Percentiles rank a stretch among this genome's conserved stretches.
phyloP scores from a whole-genome alignment of 1,140 invertebrate species.

The Hestina assimilis region DNA sequence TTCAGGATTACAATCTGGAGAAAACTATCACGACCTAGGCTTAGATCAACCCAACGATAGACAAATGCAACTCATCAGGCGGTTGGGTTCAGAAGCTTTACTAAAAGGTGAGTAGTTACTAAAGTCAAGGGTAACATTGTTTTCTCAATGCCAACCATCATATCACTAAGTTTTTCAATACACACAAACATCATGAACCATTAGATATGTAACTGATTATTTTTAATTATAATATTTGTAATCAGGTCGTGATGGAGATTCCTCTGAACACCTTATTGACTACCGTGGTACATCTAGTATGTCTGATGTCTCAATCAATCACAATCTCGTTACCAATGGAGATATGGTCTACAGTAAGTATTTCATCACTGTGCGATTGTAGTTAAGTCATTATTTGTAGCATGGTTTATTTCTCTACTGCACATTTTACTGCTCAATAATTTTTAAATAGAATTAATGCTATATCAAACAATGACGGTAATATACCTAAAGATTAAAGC shows the following conservation, averaged over 20 bases:
- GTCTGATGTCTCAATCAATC: slow-evolving; percentile 52
- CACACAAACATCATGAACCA: no score
- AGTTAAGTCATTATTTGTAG: no score
- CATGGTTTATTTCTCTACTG: no score
- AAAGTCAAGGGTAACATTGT: background rate
- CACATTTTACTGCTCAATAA: no score
- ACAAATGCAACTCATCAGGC: slow-evolving; percentile 57
- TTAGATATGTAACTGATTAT: no score
- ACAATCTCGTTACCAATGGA: slow-evolving; percentile 35
- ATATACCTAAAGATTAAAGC: no score
- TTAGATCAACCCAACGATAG: slow-evolving; percentile 58
- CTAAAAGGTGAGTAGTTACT: slow-evolving; percentile 55
- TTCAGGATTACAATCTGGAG: slow-evolving; percentile 60
- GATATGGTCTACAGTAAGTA: slow-evolving; percentile 55
- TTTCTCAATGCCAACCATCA: background rate
- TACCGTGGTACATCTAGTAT: slow-evolving; percentile 52
- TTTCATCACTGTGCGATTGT: background rate
- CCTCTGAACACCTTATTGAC: slow-evolving; percentile 63
- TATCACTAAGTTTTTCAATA: no score
- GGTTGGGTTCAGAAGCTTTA: slow-evolving; percentile 59
- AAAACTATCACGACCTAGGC: slow-evolving; percentile 65
- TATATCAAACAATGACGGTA: no score
- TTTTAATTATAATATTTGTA: slow-evolving; percentile 6
- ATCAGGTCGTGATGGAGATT: slow-evolving; percentile 65
- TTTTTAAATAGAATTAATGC: no score